Conservation (phyloP, 2,113 vertebrate species). For the Lagopus muta region DNA sequence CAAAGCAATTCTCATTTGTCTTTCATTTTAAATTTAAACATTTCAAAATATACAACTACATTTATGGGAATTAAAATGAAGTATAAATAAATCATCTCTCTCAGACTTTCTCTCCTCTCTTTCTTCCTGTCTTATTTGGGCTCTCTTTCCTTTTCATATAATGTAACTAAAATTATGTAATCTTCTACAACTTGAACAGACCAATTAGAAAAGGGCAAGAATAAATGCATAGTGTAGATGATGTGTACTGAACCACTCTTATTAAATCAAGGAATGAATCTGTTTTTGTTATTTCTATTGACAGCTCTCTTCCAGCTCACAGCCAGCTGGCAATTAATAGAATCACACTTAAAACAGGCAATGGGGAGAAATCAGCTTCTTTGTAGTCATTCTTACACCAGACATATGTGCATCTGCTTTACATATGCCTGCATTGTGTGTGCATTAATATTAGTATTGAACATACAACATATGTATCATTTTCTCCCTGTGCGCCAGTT, state of each 20-base stretch:
- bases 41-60: slow-evolving; percentile 7
- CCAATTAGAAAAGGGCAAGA: slow-evolving; percentile 40
- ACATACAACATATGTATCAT: not conserved
- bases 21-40: slow-evolving; percentile 6
- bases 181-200: not conserved
- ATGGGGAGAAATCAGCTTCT: slow-evolving; percentile 34
- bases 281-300: slow-evolving; percentile 26
- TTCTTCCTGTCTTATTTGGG: not conserved
- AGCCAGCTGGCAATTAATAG: slow-evolving; percentile 59
- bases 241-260: slow-evolving; percentile 32
- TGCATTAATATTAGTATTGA: not conserved
- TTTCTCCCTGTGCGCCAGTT: not conserved
- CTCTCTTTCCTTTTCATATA: not conserved
- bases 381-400: slow-evolving; percentile 41
- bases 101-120: not conserved
- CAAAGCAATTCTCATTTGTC: not conserved
- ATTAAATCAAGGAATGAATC: slow-evolving; percentile 54
- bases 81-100: not conserved
- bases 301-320: slow-evolving; percentile 45
- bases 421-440: slow-evolving; percentile 16
- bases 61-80: not conserved
- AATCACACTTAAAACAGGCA: slow-evolving; percentile 53
- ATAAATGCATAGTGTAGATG: slow-evolving; percentile 27
- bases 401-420: slow-evolving; percentile 5
- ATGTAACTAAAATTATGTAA: slow-evolving; percentile 31